These are phyloP conservation scores for Pseudorasbora parva DNA, from an alignment of 2,113 vertebrate genomes.

Conservation along the genomic window DNA sequence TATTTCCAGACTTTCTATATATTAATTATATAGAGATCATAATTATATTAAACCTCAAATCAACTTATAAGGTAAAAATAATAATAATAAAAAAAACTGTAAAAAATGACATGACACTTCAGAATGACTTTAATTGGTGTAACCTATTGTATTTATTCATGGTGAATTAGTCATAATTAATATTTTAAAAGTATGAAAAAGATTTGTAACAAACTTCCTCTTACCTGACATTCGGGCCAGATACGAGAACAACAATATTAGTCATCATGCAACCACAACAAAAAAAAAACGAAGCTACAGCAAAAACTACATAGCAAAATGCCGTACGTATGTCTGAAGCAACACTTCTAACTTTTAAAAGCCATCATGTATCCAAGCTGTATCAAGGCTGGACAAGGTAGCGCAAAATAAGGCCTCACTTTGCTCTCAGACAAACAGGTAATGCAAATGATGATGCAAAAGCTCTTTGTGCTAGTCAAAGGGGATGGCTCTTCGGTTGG, in stretches of 20 bases:
- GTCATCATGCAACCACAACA: constrained; percentile 62
- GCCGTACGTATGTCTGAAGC: background rate
- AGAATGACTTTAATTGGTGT: background rate
- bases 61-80: no score
- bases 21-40: background rate
- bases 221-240: constrained; percentile 62
- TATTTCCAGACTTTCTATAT: background rate
- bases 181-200: background rate
- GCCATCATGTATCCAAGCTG: background rate
- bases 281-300: background rate
- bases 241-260: constrained; percentile 61
- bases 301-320: background rate
- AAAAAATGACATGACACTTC: background rate
- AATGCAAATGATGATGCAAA: constrained; percentile 69
- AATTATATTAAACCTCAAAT: background rate
- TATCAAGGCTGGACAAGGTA: background rate
- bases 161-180: background rate
- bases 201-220: constrained; percentile 13
- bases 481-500: constrained; percentile 28
- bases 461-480: constrained; percentile 59
- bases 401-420: background rate
- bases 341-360: background rate
- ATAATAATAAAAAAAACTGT: no score
- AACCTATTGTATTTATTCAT: background rate
- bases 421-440: constrained; percentile 18